Evolutionary conservation across 2,113 vertebrate species (phyloP).

Genomic region (Macheiramphus alcinus): DNA sequence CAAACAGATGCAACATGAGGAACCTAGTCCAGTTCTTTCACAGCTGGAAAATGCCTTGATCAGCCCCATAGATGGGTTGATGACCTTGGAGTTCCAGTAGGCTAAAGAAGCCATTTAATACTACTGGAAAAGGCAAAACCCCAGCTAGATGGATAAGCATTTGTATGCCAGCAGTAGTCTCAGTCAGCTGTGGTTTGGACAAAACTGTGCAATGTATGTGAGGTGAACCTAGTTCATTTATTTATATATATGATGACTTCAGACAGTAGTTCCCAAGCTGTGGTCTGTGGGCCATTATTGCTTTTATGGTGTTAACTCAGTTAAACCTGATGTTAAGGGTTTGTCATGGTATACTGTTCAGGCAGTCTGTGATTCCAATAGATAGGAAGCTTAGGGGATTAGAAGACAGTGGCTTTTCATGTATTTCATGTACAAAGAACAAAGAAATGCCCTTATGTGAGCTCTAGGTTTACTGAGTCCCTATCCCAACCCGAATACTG

Average conservation of each 20-base stretch:
- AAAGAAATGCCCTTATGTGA: background rate
- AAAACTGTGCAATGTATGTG: background rate
- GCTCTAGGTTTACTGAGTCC: background rate
- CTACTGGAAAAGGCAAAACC: background rate
- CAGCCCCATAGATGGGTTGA: no score
- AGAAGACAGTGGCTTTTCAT: background rate
- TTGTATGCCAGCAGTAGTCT: background rate
- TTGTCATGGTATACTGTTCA: background rate
- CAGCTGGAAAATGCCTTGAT: background rate
- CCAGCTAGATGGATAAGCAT: background rate
- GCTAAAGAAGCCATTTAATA: background rate
- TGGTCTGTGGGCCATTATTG: background rate
- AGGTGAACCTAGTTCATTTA: background rate
- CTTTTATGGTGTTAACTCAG: background rate
- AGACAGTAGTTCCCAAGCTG: background rate
- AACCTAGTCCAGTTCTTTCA: background rate
- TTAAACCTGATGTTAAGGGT: background rate
- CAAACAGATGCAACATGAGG: no score
- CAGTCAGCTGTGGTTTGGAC: background rate
- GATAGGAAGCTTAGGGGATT: background rate
- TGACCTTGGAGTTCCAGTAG: background rate
- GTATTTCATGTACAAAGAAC: background rate
- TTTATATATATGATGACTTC: background rate
- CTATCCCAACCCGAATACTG: background rate
- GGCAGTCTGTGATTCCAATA: background rate